These are phyloP conservation scores for Brassicogethes aeneus DNA, from an alignment of 2,888 invertebrate species.

Conservation along the genomic window DNA sequence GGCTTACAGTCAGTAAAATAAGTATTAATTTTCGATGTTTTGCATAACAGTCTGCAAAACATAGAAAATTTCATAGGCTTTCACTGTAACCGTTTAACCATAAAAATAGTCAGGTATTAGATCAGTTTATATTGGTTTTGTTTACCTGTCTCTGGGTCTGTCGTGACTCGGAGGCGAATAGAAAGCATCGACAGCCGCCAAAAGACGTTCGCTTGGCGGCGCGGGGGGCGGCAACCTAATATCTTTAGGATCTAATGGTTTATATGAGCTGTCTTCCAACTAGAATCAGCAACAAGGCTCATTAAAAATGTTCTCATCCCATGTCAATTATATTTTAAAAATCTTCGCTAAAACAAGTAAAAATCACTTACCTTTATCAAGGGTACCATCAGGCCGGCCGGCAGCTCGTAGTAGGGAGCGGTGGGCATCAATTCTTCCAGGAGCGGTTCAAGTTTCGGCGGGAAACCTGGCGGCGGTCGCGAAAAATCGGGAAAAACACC, in stretches of 20 bases:
- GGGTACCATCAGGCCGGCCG: slow-evolving; percentile 97
- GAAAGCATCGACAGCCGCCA: slow-evolving; percentile 93
- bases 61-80: too few species aligned
- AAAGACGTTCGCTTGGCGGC: slow-evolving; percentile 85
- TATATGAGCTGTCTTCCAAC: slow-evolving; percentile 85
- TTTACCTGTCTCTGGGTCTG: slow-evolving; percentile 84
- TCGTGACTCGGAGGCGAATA: slow-evolving; percentile 93
- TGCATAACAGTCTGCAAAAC: too few species aligned
- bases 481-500: slow-evolving; percentile 67
- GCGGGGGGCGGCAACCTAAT: slow-evolving; percentile 92
- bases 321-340: slow-evolving; percentile 6
- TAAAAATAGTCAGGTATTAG: too few species aligned
- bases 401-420: slow-evolving; percentile 92
- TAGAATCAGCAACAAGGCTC: slow-evolving; percentile 41
- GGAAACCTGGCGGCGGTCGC: slow-evolving; percentile 76
- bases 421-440: slow-evolving; percentile 77
- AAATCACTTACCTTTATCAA: slow-evolving; percentile 63
- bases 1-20: too few species aligned
- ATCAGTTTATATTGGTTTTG: too few species aligned
- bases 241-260: slow-evolving; percentile 78
- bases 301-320: background rate
- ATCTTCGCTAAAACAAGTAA: slow-evolving; percentile 2
- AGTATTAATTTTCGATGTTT: too few species aligned
- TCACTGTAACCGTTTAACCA: too few species aligned
- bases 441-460: slow-evolving; percentile 35